Evolutionary conservation across 2,888 invertebrate species (phyloP), one percentile per base, ranked within the genome.

Genomic region (Acrocyrtus sp.): DNA sequence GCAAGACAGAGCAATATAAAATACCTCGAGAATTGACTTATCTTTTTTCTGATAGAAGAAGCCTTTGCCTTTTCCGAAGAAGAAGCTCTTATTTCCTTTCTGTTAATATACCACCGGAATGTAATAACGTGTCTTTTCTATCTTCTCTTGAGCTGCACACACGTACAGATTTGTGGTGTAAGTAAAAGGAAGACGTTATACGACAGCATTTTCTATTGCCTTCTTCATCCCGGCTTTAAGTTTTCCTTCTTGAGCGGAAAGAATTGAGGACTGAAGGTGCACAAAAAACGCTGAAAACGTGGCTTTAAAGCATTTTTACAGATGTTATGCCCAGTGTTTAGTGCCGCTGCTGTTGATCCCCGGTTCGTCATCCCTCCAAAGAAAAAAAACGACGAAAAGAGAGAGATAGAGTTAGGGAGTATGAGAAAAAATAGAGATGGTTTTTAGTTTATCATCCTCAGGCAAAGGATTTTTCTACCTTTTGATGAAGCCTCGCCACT

Each of bases 401-500:
- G 15, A 39, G 15, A 8, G 8, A 39, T 10, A 39, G 15, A 39
- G 39, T 10, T 39, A 39, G 8, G 39, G 39, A 12, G 15, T 10
- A 39, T 39, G 39, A 10, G 8, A 10, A 39, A 39, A 39, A 8
- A 10, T 12, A 39, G 39, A 39, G 8, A 39, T 45, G 45, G 21
- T 43, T 58, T 27, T 54, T 21, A 8, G 19, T 66, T 53, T 29
- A 58, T 57, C 22, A 39, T 60, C 60, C 70, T 47, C 57, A 66
- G 70, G 62, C 66, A 68, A 62, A 22, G 50, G 63, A 53, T 62
- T 67, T 73, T 67, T 61, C n/a, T n/a, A 43, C 61, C 41, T 66
- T 66, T 60, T 61, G 58, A 57, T 54, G 56, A 50, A 50, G 62
- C 62, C n/a, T 57, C 67, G 39, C 67, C 62, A 61, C 67, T 56